Conservation (phyloP, 1,140 invertebrate species). For the Drosophila pachea region DNA sequence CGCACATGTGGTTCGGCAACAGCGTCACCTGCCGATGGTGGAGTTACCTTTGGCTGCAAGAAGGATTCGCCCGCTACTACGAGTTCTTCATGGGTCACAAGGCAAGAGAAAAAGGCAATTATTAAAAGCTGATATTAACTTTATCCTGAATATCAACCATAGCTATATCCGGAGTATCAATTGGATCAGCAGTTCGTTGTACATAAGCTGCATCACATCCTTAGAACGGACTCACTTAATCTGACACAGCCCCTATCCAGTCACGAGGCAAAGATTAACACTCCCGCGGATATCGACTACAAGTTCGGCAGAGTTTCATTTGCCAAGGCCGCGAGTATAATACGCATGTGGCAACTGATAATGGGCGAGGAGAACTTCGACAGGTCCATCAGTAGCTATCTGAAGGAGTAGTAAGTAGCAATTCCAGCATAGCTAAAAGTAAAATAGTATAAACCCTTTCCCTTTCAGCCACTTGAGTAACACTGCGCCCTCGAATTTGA, state of each 20-base stretch:
- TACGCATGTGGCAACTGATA: constrained; percentile 86
- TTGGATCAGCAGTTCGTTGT: constrained; percentile 81
- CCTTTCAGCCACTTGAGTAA: constrained; percentile 28
- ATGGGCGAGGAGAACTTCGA: constrained; percentile 83
- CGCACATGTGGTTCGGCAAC: constrained; percentile 85
- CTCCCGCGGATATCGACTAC: constrained; percentile 77
- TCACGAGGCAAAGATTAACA: constrained; percentile 63
- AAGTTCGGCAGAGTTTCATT: constrained; percentile 82
- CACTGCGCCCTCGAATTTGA: constrained; percentile 26
- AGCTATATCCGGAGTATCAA: constrained; percentile 78
- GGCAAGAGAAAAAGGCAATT: constrained; percentile 76
- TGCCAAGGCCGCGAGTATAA: constrained; percentile 84
- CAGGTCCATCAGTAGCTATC: constrained; percentile 81
- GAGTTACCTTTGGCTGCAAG: constrained; percentile 84
- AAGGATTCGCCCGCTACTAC: constrained; percentile 84
- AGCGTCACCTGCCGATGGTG: constrained; percentile 84
- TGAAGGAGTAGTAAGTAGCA: constrained; percentile 79
- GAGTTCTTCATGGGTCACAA: constrained; percentile 80
- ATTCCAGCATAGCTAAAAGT: background rate
- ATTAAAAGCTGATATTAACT: too few relatives aligned
- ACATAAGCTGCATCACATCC: constrained; percentile 82
- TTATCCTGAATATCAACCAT: constrained; percentile 4
- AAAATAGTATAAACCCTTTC: background rate
- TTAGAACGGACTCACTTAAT: constrained; percentile 82
- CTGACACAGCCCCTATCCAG: constrained; percentile 82